Conservation (phyloP, 2,888 invertebrate genomes). For the Thelaira solivaga region DNA sequence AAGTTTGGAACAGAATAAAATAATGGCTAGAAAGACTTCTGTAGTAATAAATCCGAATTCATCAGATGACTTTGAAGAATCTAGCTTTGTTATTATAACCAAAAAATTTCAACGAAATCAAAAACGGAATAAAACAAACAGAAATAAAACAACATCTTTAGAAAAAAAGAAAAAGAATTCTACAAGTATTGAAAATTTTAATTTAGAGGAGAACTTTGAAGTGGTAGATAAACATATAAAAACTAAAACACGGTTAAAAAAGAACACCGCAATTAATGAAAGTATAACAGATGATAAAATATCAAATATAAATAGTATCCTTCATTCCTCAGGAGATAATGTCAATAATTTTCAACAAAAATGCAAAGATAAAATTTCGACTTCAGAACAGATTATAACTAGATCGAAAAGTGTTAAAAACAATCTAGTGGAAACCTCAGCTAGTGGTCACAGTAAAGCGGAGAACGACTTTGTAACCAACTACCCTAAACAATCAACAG, state of each 20-base stretch:
- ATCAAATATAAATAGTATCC: background rate
- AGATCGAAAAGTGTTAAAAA: background rate
- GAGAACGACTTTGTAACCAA: background rate
- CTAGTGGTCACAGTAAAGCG: background rate
- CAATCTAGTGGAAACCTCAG: background rate
- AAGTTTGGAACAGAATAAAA: too few species aligned
- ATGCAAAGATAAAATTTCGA: background rate
- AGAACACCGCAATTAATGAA: background rate
- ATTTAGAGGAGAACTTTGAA: background rate
- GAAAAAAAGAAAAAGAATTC: background rate
- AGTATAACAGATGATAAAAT: background rate
- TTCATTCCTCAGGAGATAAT: background rate
- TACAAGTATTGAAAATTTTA: background rate
- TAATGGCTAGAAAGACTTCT: background rate
- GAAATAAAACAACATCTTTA: background rate
- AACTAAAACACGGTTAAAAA: background rate
- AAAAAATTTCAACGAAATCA: background rate
- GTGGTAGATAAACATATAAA: background rate
- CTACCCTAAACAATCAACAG: background rate
- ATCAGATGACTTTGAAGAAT: slow-evolving; percentile 41
- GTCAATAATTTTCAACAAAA: background rate
- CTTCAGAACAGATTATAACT: background rate
- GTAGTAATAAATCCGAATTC: background rate
- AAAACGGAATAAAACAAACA: background rate
- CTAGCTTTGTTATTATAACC: background rate